phyloP scores from a whole-genome alignment of 2,888 invertebrate genomes.

The Microdon myrmicae region DNA sequence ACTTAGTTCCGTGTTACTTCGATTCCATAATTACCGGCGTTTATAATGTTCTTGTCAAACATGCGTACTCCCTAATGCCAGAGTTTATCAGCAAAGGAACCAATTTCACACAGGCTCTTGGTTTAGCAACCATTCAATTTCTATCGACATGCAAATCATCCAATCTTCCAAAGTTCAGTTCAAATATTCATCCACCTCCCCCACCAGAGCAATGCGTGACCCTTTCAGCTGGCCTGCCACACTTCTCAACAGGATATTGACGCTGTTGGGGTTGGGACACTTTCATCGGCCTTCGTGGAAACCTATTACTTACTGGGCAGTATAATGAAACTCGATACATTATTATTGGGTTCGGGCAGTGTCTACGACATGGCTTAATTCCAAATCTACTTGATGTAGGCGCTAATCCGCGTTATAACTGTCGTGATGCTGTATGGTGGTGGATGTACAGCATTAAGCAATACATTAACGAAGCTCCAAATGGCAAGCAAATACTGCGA shows the following conservation, averaged over 20 bases:
- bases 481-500: slow-evolving; percentile 78
- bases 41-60: slow-evolving; percentile 74
- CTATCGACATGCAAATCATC: slow-evolving; percentile 80
- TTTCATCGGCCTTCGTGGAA: slow-evolving; percentile 91
- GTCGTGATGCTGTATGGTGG: slow-evolving; percentile 99
- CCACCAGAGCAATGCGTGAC: slow-evolving; percentile 74
- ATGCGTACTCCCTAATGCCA: slow-evolving; percentile 76
- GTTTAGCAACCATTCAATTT: slow-evolving; percentile 89
- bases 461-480: slow-evolving; percentile 80
- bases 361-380: slow-evolving; percentile 94
- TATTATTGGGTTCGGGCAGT: slow-evolving; percentile 91
- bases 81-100: slow-evolving; percentile 80
- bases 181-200: slow-evolving; percentile 74
- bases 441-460: slow-evolving; percentile 93
- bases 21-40: slow-evolving; percentile 82
- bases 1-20: slow-evolving; percentile 92
- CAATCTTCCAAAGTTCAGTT: slow-evolving; percentile 81
- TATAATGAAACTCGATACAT: slow-evolving; percentile 87
- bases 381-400: slow-evolving; percentile 96
- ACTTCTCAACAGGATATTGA: slow-evolving; percentile 95
- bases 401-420: slow-evolving; percentile 86
- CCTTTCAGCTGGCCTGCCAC: slow-evolving; percentile 78
- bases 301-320: slow-evolving; percentile 87
- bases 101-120: slow-evolving; percentile 79
- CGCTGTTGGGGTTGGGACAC: slow-evolving; percentile 99